A percentile compares a stretch with the other conserved stretches of the same genome.
Conservation (phyloP, 1,140 invertebrate genomes). For the Drosophila subobscura region DNA sequence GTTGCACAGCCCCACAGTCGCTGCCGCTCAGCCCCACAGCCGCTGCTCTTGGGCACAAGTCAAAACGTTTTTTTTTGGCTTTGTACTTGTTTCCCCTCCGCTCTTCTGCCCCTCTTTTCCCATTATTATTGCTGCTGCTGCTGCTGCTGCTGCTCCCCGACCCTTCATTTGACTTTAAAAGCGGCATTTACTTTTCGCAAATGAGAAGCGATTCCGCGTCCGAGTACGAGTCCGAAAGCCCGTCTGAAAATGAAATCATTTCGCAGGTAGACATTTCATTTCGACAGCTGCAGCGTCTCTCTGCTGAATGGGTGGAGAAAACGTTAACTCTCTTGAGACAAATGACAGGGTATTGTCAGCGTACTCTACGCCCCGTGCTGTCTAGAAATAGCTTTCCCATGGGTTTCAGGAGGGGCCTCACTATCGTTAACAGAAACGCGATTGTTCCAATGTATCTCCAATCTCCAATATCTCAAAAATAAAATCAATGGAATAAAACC, state of each 20-base stretch:
- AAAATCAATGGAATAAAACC: too few species aligned
- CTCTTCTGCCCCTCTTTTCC: conserved; percentile 23
- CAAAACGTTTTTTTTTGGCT: conserved; percentile 57
- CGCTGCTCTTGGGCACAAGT: conserved; percentile 55
- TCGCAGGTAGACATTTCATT: conserved; percentile 1
- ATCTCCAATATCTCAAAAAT: too few species aligned
- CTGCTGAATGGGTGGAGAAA: conserved; percentile 11
- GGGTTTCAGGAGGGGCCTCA: too few species aligned
- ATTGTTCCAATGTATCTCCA: too few species aligned
- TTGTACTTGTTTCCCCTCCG: conserved; percentile 7
- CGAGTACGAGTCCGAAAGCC: not conserved
- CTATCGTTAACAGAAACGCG: too few species aligned
- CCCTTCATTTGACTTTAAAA: conserved; percentile 59
- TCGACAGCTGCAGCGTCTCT: conserved; percentile 5
- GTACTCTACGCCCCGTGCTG: too few species aligned
- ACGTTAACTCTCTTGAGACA: not conserved
- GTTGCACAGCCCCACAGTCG: conserved; percentile 13
- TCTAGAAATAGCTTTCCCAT: too few species aligned
- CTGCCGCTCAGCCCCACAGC: conserved; percentile 2
- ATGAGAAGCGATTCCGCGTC: conserved; percentile 2
- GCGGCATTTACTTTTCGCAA: conserved; percentile 54
- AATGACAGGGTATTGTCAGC: not conserved
- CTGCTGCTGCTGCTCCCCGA: conserved; percentile 10
- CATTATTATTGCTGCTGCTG: conserved; percentile 9
- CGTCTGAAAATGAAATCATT: conserved; percentile 35